Conservation (phyloP, 2,113 vertebrate species). For the Colaptes auratus region DNA sequence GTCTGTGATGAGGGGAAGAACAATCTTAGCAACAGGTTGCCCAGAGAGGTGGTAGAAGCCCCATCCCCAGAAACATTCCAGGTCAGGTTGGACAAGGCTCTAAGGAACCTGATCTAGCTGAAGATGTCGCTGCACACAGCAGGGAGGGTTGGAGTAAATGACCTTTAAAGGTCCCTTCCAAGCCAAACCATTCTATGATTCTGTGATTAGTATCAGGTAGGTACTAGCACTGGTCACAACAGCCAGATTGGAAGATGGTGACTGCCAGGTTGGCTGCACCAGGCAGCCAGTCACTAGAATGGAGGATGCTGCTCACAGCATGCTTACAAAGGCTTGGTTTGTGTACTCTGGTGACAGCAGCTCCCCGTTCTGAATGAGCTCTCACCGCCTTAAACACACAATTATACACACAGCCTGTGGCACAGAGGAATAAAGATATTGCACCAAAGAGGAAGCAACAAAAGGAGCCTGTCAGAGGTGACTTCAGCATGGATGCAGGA, state of each 20-base stretch:
- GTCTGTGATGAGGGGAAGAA: neutral
- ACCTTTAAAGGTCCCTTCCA: neutral
- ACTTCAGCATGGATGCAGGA: conserved; percentile 5
- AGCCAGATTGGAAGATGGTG: neutral
- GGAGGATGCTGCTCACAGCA: neutral
- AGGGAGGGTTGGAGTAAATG: neutral
- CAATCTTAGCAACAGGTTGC: neutral
- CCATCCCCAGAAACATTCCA: neutral
- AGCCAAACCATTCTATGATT: neutral
- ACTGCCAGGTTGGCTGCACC: neutral
- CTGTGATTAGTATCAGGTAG: neutral
- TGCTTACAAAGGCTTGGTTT: neutral
- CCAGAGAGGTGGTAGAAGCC: neutral
- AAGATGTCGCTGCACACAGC: neutral
- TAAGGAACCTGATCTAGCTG: neutral
- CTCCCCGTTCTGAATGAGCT: conserved; percentile 14
- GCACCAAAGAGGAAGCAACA: neutral
- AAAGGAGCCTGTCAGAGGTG: conserved; percentile 15
- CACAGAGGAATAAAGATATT: neutral
- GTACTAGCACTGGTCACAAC: neutral
- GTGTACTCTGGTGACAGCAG: conserved; percentile 9
- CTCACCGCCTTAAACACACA: neutral
- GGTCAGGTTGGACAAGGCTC: neutral
- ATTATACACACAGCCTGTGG: neutral
- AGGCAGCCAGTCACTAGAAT: neutral